Conservation (phyloP, 2,797 vertebrate genomes). For the Fundulus diaphanus region DNA sequence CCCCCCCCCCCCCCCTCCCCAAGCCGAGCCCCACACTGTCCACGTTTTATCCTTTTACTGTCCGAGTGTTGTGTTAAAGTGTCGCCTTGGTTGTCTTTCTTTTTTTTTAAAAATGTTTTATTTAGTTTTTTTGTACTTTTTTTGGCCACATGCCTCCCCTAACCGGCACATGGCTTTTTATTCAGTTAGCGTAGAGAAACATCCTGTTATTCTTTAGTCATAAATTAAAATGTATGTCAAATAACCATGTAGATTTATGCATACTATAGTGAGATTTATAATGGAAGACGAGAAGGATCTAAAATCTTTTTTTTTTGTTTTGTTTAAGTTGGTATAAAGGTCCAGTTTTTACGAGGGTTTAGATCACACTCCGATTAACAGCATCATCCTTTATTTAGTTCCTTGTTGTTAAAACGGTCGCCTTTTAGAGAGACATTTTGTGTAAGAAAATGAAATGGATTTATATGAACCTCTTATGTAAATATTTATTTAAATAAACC, state of each 20-base stretch:
- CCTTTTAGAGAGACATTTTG: slow-evolving; percentile 73
- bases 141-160: slow-evolving; percentile 19
- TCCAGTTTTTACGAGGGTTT: slow-evolving; percentile 38
- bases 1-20: no score
- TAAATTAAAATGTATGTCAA: slow-evolving; percentile 72
- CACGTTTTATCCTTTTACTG: slow-evolving; percentile 65
- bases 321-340: slow-evolving; percentile 36
- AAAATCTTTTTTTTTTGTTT: slow-evolving; percentile 40
- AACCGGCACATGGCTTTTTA: slow-evolving; percentile 49
- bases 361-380: slow-evolving; percentile 47
- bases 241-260: slow-evolving; percentile 76
- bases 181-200: slow-evolving; percentile 60
- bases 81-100: slow-evolving; percentile 61
- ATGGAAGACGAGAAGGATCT: slow-evolving; percentile 46
- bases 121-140: no score
- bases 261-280: slow-evolving; percentile 64
- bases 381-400: slow-evolving; percentile 59
- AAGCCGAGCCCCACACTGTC: slow-evolving; percentile 74
- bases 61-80: slow-evolving; percentile 54
- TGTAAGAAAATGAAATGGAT: slow-evolving; percentile 77
- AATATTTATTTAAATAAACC: slow-evolving; percentile 85
- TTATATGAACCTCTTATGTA: slow-evolving; percentile 82
- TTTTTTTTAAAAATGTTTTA: slow-evolving; percentile 53
- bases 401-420: slow-evolving; percentile 51
- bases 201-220: slow-evolving; percentile 68